Base-by-base conservation (phyloP, 2,113 vertebrate genomes). In the Willisornis vidua region DNA sequence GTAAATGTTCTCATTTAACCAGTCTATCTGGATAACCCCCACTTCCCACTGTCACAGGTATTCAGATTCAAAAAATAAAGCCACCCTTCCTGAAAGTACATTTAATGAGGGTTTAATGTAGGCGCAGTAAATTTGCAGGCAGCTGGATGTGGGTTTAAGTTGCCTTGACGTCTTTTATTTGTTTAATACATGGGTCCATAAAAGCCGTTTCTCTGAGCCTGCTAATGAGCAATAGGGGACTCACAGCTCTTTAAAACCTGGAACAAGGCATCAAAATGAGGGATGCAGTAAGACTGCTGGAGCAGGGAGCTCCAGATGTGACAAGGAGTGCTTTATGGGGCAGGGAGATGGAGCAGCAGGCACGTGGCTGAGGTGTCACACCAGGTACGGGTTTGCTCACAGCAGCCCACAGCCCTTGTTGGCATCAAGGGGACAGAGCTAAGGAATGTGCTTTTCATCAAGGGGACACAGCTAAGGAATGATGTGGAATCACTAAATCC, bases 91-190 rank as follows among this genome's bases (percentile, higher is more conserved):
- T 84, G 70, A 93, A 96, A 95, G 94, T 58, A 5, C 85, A 55
- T 83, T 95, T 93, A 91, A 94, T 78, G 83, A 84, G 94, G 43
- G 41, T 81, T 87, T 78, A 92, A 94, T 79, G 92, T 39, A 75
- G n/a, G 20, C 0, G 8, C 90, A 76, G 96, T 96, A 96, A 95
- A 97, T 97, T 19, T 90, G 94, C 9, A 8, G 96, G 95, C 96
- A 94, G 96, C 92, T 96, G 88, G 83, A 89, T 79, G 46, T 79
- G 78, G 79, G 92, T 87, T 95, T 87, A 91, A 95, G 90, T 93
- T 80, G 93, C 90, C 91, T 95, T 88, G 87, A 89, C 55, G 49
- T 83, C 93, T 96, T 96, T 93, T 95, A 88, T 95, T 96, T 96
- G 91, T 78, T 94, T 93, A 96, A 94, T 88, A 62, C 91, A 79